These are phyloP conservation scores for Hyposoter didymator DNA, from an alignment of 2,888 invertebrate genomes.

Conservation along the genomic window DNA sequence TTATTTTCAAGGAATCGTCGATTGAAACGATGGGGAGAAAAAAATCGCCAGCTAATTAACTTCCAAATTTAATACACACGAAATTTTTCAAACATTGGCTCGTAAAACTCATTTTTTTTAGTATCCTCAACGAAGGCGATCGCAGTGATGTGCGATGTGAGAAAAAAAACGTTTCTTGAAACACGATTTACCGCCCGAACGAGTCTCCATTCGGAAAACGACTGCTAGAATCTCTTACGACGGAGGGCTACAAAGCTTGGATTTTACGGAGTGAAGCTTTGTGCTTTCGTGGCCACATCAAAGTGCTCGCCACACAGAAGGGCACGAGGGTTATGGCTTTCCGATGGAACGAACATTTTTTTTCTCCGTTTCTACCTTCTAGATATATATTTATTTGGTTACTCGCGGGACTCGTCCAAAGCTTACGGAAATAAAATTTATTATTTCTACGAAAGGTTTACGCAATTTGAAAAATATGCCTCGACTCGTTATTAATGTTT, in stretches of 20 bases:
- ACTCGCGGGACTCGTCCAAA: neutral
- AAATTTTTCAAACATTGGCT: neutral
- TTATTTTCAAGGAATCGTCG: neutral
- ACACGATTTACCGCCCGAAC: constrained; percentile 65
- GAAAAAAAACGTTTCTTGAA: constrained; percentile 49
- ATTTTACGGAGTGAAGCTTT: constrained; percentile 60
- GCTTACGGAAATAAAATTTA: neutral
- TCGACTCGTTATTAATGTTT: neutral
- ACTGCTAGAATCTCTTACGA: constrained; percentile 43
- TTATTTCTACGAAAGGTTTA: neutral
- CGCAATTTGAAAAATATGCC: neutral
- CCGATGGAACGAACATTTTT: constrained; percentile 62
- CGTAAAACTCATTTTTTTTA: neutral
- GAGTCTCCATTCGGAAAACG: constrained; percentile 49
- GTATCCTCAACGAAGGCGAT: constrained; percentile 18
- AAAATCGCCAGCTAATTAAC: neutral
- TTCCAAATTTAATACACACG: neutral
- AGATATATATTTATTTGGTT: neutral
- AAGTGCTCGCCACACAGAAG: constrained; percentile 14
- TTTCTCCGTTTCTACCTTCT: neutral
- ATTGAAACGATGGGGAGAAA: neutral
- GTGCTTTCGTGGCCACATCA: constrained; percentile 13
- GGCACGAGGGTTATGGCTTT: constrained; percentile 65
- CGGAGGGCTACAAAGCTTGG: constrained; percentile 55
- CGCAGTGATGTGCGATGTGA: neutral